These are phyloP conservation scores for Noturus placidus DNA, from an alignment of 2,113 vertebrate species.

Conservation along the genomic window DNA sequence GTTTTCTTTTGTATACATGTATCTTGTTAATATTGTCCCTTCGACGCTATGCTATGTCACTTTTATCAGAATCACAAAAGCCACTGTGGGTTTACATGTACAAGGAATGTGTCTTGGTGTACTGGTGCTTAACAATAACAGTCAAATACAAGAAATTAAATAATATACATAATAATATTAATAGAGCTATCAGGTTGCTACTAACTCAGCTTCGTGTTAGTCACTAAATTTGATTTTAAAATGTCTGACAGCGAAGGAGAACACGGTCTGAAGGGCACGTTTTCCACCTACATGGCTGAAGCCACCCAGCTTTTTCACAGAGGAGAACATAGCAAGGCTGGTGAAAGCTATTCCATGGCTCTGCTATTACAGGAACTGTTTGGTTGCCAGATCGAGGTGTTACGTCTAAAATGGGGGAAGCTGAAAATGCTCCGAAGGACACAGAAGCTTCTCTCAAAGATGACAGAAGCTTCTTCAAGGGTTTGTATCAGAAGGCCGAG, in stretches of 20 bases:
- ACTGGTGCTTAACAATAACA: too few relatives aligned
- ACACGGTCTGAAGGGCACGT: slow-evolving; percentile 59
- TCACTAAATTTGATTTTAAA: not conserved
- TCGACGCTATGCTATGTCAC: too few relatives aligned
- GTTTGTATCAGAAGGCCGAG: slow-evolving; percentile 91
- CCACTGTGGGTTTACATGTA: too few relatives aligned
- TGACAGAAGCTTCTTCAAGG: slow-evolving; percentile 82
- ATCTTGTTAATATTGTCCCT: not conserved
- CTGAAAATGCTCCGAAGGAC: slow-evolving; percentile 79
- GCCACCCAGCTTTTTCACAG: slow-evolving; percentile 76
- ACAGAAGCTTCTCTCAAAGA: slow-evolving; percentile 81
- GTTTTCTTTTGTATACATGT: not conserved
- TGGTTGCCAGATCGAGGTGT: slow-evolving; percentile 83
- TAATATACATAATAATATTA: too few relatives aligned
- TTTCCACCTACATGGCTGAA: slow-evolving; percentile 76
- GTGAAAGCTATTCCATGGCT: slow-evolving; percentile 78
- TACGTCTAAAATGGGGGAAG: slow-evolving; percentile 79
- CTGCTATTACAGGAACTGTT: slow-evolving; percentile 76
- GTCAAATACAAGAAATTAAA: too few relatives aligned
- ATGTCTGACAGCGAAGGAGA: slow-evolving; percentile 60
- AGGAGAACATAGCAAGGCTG: slow-evolving; percentile 78
- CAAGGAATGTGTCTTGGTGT: too few relatives aligned
- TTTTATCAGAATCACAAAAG: not conserved
- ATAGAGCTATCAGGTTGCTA: not conserved
- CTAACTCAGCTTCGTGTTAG: not conserved